Percentiles rank a stretch among this genome's conserved stretches.
Conservation (phyloP, 2,888 invertebrate genomes). For the Ormyrus rosae region DNA sequence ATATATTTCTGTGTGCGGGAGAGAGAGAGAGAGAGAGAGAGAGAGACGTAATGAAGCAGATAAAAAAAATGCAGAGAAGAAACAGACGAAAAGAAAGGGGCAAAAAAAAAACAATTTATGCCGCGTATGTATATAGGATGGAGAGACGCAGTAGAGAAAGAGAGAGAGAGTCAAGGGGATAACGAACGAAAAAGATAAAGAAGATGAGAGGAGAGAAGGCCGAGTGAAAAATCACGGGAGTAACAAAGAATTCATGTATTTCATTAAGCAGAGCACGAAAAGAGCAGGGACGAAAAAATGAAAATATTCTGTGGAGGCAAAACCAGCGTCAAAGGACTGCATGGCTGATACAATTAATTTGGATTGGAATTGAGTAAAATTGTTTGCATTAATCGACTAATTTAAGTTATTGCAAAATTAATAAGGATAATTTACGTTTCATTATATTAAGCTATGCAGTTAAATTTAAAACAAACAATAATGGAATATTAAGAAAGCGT, state of each 20-base stretch:
- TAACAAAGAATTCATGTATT: conserved; percentile 39
- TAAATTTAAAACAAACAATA: too few species aligned
- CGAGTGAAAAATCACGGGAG: conserved; percentile 36
- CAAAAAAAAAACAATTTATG: conserved; percentile 8
- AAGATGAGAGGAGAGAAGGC: background rate
- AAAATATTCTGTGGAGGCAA: background rate
- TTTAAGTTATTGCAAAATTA: too few species aligned
- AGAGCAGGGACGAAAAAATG: background rate
- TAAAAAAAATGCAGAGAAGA: conserved; percentile 30
- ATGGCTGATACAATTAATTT: too few species aligned
- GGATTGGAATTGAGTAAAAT: too few species aligned
- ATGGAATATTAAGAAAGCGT: too few species aligned
- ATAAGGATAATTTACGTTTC: too few species aligned
- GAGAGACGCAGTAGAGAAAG: background rate
- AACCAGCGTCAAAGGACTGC: background rate
- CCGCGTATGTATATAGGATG: background rate
- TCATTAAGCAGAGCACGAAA: conserved; percentile 3
- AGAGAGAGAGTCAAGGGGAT: background rate
- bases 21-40: conserved; percentile 6
- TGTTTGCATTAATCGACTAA: too few species aligned
- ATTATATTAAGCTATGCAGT: too few species aligned
- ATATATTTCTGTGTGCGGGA: background rate
- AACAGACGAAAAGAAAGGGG: background rate
- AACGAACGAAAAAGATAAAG: conserved; percentile 28
- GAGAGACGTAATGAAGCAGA: conserved; percentile 39